Percentiles rank a stretch among this genome's conserved stretches.
Conservation (phyloP, 2,113 vertebrate species). For the Fukomys damarensis region DNA sequence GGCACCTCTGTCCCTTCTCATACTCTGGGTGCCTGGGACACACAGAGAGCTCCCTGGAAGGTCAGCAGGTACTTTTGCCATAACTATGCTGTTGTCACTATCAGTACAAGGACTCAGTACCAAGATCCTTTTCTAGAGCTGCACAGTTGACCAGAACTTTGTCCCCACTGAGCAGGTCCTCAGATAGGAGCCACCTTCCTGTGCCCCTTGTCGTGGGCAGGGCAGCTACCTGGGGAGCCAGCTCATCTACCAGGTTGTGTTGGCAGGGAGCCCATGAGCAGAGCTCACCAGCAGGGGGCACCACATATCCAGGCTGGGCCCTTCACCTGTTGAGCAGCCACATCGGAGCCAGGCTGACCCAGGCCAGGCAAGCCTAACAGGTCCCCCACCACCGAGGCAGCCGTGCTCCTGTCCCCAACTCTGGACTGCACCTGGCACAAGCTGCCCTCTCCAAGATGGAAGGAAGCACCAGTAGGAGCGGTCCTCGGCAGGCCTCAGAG, state of each 20-base stretch:
- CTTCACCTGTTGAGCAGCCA: background rate
- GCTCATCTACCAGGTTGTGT: background rate
- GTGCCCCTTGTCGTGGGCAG: background rate
- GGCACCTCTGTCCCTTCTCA: background rate
- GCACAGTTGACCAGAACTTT: background rate
- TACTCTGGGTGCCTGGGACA: background rate
- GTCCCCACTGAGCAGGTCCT: background rate
- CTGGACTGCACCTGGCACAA: background rate
- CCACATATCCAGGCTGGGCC: background rate
- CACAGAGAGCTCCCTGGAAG: background rate
- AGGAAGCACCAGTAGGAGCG: background rate
- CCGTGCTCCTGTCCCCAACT: background rate
- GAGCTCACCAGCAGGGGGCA: slow-evolving; percentile 40
- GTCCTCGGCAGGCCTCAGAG: background rate
- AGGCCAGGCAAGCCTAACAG: background rate
- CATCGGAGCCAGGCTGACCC: background rate
- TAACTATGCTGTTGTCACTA: background rate
- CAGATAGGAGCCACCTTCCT: background rate
- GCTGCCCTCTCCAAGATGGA: background rate
- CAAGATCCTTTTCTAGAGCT: background rate
- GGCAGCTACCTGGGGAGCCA: background rate
- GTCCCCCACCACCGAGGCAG: background rate
- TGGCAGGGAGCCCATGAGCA: background rate
- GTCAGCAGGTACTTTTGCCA: background rate
- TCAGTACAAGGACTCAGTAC: background rate